phyloP scores from a whole-genome alignment of 2,797 vertebrate genomes.

The Passerculus sandwichensis region DNA sequence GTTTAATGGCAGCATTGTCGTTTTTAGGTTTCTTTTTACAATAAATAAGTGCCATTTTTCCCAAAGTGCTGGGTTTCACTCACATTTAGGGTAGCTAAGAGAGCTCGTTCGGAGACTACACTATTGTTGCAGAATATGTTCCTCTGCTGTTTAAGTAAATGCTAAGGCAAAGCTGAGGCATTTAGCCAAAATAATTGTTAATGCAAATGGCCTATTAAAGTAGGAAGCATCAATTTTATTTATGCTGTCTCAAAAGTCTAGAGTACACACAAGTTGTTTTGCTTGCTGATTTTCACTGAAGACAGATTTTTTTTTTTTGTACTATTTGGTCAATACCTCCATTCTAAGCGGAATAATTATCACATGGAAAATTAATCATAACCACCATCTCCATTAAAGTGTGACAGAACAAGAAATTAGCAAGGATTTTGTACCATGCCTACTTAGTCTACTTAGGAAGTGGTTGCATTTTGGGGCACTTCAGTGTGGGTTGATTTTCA shows the following conservation, averaged over 20 bases:
- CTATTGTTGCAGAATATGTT: neutral
- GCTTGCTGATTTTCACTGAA: neutral
- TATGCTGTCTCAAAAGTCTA: neutral
- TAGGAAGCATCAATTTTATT: neutral
- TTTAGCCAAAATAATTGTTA: neutral
- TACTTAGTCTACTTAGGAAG: neutral
- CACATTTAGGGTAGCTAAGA: neutral
- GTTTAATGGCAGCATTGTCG: neutral
- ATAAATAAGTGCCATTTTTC: neutral
- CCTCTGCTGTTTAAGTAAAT: neutral
- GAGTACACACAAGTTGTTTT: neutral
- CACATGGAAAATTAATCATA: neutral
- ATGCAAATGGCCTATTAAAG: neutral
- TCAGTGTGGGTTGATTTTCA: neutral
- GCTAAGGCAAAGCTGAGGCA: neutral
- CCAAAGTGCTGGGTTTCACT: neutral
- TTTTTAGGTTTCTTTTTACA: neutral
- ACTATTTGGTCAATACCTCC: neutral
- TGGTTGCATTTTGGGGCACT: neutral
- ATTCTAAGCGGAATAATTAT: neutral
- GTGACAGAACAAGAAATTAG: neutral
- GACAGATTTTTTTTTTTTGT: neutral
- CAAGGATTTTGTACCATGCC: neutral
- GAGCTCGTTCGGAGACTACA: neutral
- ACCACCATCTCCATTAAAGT: neutral